Evolutionary conservation across 2,113 vertebrate species (phyloP), one percentile per base, ranked within the genome.

Genomic region (Onychorhynchus coronatus): DNA sequence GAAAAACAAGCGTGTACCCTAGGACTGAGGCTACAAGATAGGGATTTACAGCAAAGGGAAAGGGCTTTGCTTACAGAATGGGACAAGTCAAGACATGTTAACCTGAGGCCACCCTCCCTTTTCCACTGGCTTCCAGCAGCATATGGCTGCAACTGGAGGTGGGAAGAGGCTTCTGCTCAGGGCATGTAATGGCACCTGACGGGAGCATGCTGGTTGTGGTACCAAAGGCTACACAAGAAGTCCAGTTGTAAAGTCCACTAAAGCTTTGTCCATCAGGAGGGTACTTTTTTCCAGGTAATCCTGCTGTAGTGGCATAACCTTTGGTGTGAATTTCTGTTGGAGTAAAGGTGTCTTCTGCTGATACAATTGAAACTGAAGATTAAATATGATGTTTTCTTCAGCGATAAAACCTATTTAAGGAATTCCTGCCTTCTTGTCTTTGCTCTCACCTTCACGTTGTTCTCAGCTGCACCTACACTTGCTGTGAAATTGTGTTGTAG

Each of bases 21-120:
- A 39, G 65, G 78, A 49, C 83, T 72, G 91, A 89, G 91, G 96
- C 87, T 91, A 93, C 8, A 17, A 93, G 88, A 92, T 74, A 78
- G 72, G 33, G 83, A 78, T 77, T 86, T 81, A 49, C 49, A 85
- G 91, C 73, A 33, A 67, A 77, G 83, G 52, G 68, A 81, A 95
- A 96, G 90, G 88, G 31, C 86, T 92, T 47, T 71, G 61, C 56
- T 61, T 52, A 17, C 58, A 80, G 82, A 66, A 46, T 88, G 82
- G 88, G 80, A 87, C 95, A 95, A 92, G 95, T 73, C 72, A 49
- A 78, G 92, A 80, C 85, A 90, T 84, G 93, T 86, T 61, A 46
- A 56, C 74, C 58, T 55, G 77, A 61, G 79, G 78, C 77, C 66
- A 46, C 68, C 49, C 66, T 62, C 59, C 94, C 90, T 9, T 75